Evolutionary conservation across 2,888 invertebrate genomes (phyloP).

Genomic region (Norana najaformis): DNA sequence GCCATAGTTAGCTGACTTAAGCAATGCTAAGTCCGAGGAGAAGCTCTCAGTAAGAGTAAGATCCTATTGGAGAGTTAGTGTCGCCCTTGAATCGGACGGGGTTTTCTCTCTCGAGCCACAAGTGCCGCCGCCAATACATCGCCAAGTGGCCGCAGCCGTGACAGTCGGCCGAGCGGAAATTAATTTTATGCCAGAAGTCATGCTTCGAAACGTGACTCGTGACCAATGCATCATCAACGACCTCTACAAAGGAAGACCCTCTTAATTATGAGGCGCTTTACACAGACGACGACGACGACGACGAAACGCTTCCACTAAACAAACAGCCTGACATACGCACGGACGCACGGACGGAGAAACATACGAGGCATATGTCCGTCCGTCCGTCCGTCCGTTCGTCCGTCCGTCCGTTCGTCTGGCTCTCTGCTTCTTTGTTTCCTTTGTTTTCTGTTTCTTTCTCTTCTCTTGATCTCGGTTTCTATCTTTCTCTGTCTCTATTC

Average conservation of each 20-base stretch:
- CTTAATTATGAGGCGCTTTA: constrained; percentile 10
- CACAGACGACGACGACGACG: background rate
- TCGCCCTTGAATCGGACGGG: too few relatives aligned
- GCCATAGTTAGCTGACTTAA: background rate
- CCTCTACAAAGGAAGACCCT: background rate
- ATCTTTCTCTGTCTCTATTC: too few relatives aligned
- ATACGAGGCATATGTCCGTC: too few relatives aligned
- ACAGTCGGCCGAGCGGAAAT: background rate
- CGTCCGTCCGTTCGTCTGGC: too few relatives aligned
- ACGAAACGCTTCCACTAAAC: background rate
- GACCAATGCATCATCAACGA: background rate
- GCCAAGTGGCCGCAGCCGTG: background rate
- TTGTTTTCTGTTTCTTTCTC: too few relatives aligned
- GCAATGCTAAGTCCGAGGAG: constrained; percentile 4
- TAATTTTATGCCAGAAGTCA: constrained; percentile 7
- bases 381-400: background rate
- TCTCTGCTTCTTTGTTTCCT: too few relatives aligned
- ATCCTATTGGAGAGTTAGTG: too few relatives aligned
- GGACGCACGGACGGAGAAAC: background rate
- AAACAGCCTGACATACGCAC: background rate
- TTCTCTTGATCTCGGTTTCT: too few relatives aligned
- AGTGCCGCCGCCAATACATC: background rate
- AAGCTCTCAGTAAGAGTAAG: background rate
- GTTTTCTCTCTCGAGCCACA: background rate
- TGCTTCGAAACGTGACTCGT: background rate